Conservation (phyloP, 2,888 invertebrate genomes). For the Polietes domitor region DNA sequence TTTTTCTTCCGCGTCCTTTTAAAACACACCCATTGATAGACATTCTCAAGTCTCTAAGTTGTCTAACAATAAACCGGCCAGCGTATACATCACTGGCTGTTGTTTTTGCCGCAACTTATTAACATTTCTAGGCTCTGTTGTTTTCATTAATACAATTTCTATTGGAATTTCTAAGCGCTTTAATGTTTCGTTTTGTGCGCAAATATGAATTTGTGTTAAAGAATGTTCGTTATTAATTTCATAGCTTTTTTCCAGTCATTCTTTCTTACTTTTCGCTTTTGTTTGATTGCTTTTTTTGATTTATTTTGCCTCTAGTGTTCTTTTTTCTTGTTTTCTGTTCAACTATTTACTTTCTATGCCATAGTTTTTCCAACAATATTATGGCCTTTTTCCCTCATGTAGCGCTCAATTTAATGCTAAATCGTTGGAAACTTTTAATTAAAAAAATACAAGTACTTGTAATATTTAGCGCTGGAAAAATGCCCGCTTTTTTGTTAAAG, state of each 20-base stretch:
- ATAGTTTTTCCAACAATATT: constrained; percentile 32
- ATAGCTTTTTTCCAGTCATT: neutral
- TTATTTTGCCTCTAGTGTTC: constrained; percentile 28
- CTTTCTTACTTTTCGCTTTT: neutral
- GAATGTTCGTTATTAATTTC: neutral
- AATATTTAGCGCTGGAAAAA: constrained; percentile 46
- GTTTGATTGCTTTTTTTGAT: constrained; percentile 36
- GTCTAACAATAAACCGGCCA: too few species aligned
- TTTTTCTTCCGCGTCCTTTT: too few species aligned
- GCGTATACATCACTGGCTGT: too few species aligned
- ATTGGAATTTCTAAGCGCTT: neutral
- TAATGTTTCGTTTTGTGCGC: neutral
- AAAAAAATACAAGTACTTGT: constrained; percentile 59
- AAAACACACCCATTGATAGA: too few species aligned
- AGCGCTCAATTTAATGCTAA: constrained; percentile 62
- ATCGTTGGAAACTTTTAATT: constrained; percentile 66
- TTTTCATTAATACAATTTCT: neutral
- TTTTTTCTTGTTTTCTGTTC: constrained; percentile 34
- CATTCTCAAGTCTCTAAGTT: too few species aligned
- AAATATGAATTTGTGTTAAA: neutral
- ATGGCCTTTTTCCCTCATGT: constrained; percentile 24
- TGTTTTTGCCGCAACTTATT: too few species aligned
- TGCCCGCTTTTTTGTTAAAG: constrained; percentile 40
- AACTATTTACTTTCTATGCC: constrained; percentile 38
- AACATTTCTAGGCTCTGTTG: too few species aligned